Base-by-base conservation (phyloP, 2,888 invertebrate species). In the Rhorus exstirpatorius region DNA sequence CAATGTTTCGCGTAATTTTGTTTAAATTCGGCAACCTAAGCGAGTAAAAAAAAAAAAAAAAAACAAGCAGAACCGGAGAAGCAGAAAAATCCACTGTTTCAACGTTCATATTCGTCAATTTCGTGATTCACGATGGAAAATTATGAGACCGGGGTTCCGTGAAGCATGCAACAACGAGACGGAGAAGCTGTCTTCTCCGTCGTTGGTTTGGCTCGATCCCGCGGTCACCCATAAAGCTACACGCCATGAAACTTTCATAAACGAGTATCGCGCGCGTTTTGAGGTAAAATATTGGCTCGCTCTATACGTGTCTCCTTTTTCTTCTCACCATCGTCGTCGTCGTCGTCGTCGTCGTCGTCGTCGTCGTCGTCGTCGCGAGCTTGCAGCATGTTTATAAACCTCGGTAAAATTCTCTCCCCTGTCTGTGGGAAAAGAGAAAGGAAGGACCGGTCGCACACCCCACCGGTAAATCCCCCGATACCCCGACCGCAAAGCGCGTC, bases 191-290 rank as follows among this genome's bases (percentile, higher is more conserved):
- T n/a, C n/a, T n/a, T n/a, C n/a, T n/a, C n/a, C n/a, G n/a, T n/a
- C n/a, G n/a, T n/a, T n/a, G n/a, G n/a, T n/a, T n/a, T n/a, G 10
- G n/a, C 31, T 6, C 6, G 6, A 2, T 3, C 6, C 31, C 31
- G 31, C 31, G 31, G 31, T 67, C 53, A 38, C n/a, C 68, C 71
- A 78, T 67, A 81, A 83, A 78, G 79, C 85, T 81, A 84, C 79
- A 77, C 83, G 85, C 85, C 83, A 86, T 85, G 87, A 86, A 88
- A 89, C 81, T 89, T 89, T 89, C 88, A 88, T 90, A 90, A 90
- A 88, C 87, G 89, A 88, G 87, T 87, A 88, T 90, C 89, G 83
- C 85, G 87, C 85, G 83, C 84, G 86, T 86, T 86, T 87, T 85
- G 88, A 85, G 87, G 86, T 88, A 84, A 90, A 90, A 90, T 89